These are phyloP conservation scores for Cinara cedri DNA, from an alignment of 2,888 invertebrate species.

Conservation along the genomic window DNA sequence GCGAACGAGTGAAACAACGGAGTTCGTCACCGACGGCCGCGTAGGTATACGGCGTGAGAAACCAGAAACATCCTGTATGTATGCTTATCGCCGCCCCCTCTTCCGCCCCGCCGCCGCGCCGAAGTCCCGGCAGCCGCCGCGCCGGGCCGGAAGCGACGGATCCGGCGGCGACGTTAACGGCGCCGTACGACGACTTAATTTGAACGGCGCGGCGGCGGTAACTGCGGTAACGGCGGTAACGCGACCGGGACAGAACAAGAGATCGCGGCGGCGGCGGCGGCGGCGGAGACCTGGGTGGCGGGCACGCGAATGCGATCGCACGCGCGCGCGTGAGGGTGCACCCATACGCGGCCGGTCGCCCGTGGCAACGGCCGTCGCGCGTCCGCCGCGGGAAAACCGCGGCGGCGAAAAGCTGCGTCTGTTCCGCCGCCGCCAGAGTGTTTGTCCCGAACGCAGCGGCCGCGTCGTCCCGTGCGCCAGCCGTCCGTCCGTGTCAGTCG, in stretches of 20 bases:
- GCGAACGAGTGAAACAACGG: no score
- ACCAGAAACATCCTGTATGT: no score
- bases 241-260: background rate
- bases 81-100: background rate
- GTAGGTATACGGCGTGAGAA: no score
- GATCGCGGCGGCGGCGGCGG: background rate
- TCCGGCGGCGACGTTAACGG: background rate
- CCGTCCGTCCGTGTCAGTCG: slow-evolving; percentile 10
- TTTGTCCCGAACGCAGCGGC: background rate
- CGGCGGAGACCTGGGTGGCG: background rate
- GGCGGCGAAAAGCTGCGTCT: no score
- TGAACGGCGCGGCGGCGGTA: background rate
- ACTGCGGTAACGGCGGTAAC: background rate
- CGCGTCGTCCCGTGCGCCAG: slow-evolving; percentile 7
- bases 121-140: background rate
- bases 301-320: background rate
- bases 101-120: background rate
- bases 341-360: slow-evolving; percentile 4
- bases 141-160: background rate
- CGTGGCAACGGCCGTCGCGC: slow-evolving; percentile 32
- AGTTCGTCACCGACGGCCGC: no score
- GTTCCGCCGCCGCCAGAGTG: background rate
- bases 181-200: no score
- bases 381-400: no score
- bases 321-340: background rate